Evolutionary conservation across 2,888 invertebrate species (phyloP), one percentile per base, ranked within the genome.

Genomic region (Loripinus fragilis): DNA sequence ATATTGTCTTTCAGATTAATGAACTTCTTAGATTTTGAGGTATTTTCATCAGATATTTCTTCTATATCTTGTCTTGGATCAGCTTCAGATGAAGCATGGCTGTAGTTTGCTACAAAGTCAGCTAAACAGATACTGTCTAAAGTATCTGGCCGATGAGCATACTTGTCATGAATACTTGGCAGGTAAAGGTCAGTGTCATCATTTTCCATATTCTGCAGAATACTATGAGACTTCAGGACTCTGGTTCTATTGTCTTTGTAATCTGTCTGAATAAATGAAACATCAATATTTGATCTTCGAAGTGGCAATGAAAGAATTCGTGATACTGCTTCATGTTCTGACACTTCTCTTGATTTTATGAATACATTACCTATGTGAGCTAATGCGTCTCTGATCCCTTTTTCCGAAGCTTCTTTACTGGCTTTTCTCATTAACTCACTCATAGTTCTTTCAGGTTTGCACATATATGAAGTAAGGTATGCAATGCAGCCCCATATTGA

Each of bases 401-500:
- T 55, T 28, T 76, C 71, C 38, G 66, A 35, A 15, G 80, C 72
- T 50, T 83, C 83, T 71, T 83, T 82, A 41, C 77, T 48, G 7
- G 77, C 75, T 60, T 82, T 82, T 64, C 48, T 65, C 76, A 83
- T 83, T 15, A 83, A 42, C 38, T 83, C 80, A 55, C 67, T 67
- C 80, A 80, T 77, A 15, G 73, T 64, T 60, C 66, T 79, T 60
- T 80, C 77, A 48, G 72, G 75, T 48, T 83, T 83, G 66, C 80
- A 83, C 23, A 80, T 78, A 64, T 82, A 82, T 12, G 76, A 82
- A 23, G 82, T 79, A 12, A 81, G 48, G 38, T 83, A 83, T 17
- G 83, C 80, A 64, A 82, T 77, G 48, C 80, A 82, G 12, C 75
- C 80, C 78, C 80, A 80, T 17, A 83, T 76, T n/a, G 41, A 50